A percentile compares a stretch with the other conserved stretches of the same genome.
These are phyloP conservation scores for Atrichornis clamosus DNA, from an alignment of 2,113 vertebrate species.

Conservation along the genomic window DNA sequence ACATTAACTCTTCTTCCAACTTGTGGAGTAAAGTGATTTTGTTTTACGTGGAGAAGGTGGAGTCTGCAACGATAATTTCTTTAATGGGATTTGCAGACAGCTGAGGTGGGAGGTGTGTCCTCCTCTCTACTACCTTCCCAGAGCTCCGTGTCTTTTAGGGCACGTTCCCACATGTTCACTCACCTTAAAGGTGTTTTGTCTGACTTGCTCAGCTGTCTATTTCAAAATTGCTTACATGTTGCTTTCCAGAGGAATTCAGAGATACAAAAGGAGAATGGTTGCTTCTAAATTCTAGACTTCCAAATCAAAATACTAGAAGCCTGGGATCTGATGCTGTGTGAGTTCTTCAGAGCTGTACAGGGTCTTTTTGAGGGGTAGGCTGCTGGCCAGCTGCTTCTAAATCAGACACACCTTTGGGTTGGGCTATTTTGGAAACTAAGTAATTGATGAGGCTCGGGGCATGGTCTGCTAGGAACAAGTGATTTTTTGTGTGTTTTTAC, in stretches of 20 bases:
- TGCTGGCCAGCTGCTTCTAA: neutral
- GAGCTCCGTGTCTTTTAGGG: neutral
- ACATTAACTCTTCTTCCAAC: neutral
- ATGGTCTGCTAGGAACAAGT: conserved; percentile 21
- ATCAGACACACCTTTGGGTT: conserved; percentile 58
- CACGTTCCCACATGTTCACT: neutral
- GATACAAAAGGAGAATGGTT: neutral
- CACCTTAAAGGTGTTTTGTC: neutral
- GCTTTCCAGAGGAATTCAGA: neutral
- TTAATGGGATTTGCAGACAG: conserved; percentile 21
- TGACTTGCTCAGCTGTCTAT: neutral
- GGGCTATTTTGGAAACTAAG: conserved; percentile 60
- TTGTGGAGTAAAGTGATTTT: neutral
- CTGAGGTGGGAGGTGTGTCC: conserved; percentile 24
- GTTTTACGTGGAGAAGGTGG: neutral
- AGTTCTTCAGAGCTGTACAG: neutral
- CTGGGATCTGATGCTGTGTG: neutral
- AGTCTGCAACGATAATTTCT: conserved; percentile 13
- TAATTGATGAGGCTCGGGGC: neutral
- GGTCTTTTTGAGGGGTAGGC: neutral
- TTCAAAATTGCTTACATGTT: neutral
- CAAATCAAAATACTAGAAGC: neutral
- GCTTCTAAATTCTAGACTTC: neutral
- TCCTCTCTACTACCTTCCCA: neutral
- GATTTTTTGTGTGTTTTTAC: conserved; percentile 36